Conservation (phyloP, 2,888 invertebrate genomes). For the Blastobasis adustella region DNA sequence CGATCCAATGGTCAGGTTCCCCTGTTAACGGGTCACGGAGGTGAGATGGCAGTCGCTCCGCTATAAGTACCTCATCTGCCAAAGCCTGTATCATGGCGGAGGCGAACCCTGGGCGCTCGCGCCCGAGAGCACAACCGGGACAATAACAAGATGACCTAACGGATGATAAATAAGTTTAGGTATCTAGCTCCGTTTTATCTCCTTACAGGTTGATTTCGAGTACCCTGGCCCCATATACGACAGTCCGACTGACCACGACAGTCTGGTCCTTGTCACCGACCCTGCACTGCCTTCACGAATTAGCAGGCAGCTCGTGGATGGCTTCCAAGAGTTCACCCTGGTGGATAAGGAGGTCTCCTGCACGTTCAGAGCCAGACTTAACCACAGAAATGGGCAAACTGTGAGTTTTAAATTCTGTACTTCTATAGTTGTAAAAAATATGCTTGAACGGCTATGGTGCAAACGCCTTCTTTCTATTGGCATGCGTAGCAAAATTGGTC, state of each 20-base stretch:
- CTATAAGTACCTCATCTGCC: too few relatives aligned
- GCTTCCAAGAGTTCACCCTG: conserved; percentile 50
- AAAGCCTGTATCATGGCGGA: too few relatives aligned
- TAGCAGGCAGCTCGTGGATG: conserved; percentile 38
- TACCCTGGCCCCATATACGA: conserved; percentile 55
- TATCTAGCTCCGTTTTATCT: too few relatives aligned
- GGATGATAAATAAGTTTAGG: not conserved
- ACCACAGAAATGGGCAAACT: conserved; percentile 25
- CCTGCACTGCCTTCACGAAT: conserved; percentile 44
- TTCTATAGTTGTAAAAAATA: too few relatives aligned
- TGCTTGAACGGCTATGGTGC: too few relatives aligned
- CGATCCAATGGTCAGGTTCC: too few relatives aligned
- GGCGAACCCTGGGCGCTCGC: too few relatives aligned
- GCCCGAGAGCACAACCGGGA: too few relatives aligned
- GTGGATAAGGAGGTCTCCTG: conserved; percentile 52
- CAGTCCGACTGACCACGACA: conserved; percentile 45
- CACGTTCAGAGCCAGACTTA: conserved; percentile 42
- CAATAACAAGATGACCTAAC: not conserved
- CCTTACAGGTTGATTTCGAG: conserved; percentile 31
- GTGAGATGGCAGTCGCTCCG: too few relatives aligned
- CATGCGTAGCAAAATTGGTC: too few relatives aligned
- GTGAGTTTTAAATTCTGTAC: conserved; percentile 24
- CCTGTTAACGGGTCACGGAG: too few relatives aligned
- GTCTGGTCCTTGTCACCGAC: conserved; percentile 52
- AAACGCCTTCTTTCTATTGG: too few relatives aligned